Conservation (phyloP, 2,888 invertebrate species). For the Spialia ferax region DNA sequence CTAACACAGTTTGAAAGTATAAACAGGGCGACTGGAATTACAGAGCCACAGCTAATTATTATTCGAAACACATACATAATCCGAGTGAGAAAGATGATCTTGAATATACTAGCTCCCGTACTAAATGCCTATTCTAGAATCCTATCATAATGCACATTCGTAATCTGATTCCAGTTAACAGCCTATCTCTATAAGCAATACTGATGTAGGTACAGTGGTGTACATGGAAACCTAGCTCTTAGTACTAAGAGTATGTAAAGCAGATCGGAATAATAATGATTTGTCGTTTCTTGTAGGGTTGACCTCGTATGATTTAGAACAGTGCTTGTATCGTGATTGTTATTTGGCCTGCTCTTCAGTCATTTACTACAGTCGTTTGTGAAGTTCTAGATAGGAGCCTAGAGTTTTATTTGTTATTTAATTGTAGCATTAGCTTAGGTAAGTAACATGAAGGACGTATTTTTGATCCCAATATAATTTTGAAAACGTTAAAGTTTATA, state of each 20-base stretch:
- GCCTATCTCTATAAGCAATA: conserved; percentile 42
- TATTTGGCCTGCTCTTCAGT: no score
- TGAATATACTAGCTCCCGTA: conserved; percentile 63
- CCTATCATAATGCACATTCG: conserved; percentile 54
- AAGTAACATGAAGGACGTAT: no score
- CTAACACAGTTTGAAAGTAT: conserved; percentile 41
- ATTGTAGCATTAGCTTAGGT: no score
- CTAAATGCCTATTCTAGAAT: conserved; percentile 62
- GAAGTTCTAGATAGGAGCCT: no score
- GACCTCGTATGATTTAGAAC: not conserved
- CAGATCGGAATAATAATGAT: conserved; percentile 36
- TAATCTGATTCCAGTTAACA: conserved; percentile 53
- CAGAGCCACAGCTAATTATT: conserved; percentile 65
- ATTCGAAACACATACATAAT: conserved; percentile 74
- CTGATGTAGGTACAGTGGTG: conserved; percentile 42
- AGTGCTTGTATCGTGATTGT: no score
- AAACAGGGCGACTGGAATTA: conserved; percentile 38
- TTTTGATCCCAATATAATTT: no score
- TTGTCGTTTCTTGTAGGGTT: conserved; percentile 15
- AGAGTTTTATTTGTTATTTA: no score
- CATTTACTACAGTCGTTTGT: no score
- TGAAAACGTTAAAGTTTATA: no score
- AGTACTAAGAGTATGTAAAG: conserved; percentile 40
- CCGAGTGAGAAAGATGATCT: conserved; percentile 73
- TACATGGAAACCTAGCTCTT: conserved; percentile 40